Base-by-base conservation (phyloP, 2,113 vertebrate genomes). In the Struthio camelus region DNA sequence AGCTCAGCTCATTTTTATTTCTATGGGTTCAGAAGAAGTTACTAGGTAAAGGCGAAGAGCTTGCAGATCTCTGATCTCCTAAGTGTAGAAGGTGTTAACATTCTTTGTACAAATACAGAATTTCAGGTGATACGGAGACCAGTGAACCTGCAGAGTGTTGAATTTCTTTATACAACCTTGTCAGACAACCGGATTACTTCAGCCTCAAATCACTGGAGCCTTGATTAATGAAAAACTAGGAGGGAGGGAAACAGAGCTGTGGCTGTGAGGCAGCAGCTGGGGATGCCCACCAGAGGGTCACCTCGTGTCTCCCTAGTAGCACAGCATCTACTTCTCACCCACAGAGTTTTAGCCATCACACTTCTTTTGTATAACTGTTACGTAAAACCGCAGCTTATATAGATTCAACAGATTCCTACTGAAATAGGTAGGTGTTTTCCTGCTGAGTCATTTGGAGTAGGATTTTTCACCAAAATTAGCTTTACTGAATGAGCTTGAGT, bases 231-330 rank as follows among this genome's bases (percentile, higher is more conserved):
- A 12, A 73, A 53, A 69, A 42, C 17, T 12, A 8, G 34, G 30
- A 22, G 27, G 7, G 46, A 18, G 27, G 7, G 42, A 46, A 36
- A 27, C 59, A 10, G 61, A 44, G 61, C 64, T 50, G 61, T 86
- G 84, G 42, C 48, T 96, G 69, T 75, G 93, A 96, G 91, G 93
- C 69, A 61, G 61, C 71, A 75, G 71, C 75, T 81, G 87, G 83
- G 93, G 79, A 54, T 95, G 87, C 91, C 82, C 59, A 84, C 36
- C 59, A 90, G 93, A 90, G 93, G 80, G 86, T 94, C 94, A 93
- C 82, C 94, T 94, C 90, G 71, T 86, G 84, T 96, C 79, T 87
- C 56, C 76, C 79, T 92, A 81, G 83, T 91, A 94, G 90, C 83
- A 69, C 79, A 91, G 65, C 85, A 94, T 64, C 65, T 96, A 81